phyloP scores from a whole-genome alignment of 2,113 vertebrate genomes.

The Perca fluviatilis region DNA sequence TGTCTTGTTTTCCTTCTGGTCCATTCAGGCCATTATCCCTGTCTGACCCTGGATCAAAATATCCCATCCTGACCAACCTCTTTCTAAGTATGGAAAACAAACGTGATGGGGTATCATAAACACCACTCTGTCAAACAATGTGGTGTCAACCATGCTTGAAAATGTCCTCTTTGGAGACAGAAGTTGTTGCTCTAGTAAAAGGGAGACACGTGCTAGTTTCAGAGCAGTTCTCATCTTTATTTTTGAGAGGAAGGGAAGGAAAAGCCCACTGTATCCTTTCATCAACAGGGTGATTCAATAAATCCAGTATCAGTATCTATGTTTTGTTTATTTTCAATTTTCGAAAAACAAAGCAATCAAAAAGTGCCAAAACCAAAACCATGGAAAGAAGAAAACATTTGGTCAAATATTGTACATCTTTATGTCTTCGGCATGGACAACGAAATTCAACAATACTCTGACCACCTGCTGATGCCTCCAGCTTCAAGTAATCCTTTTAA shows the following conservation, averaged over 20 bases:
- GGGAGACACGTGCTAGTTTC: constrained; percentile 8
- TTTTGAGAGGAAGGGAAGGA: not conserved
- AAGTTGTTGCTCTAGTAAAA: constrained; percentile 30
- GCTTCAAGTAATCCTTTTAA: constrained; percentile 19
- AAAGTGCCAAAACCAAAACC: not conserved
- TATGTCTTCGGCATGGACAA: not conserved
- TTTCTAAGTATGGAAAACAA: constrained; percentile 70
- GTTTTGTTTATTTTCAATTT: not conserved
- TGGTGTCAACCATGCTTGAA: constrained; percentile 19
- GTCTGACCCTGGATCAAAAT: constrained; percentile 70
- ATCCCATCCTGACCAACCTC: constrained; percentile 57
- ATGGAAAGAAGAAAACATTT: not conserved
- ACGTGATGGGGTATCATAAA: constrained; percentile 61
- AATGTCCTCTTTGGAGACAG: constrained; percentile 34
- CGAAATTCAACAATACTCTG: constrained; percentile 6
- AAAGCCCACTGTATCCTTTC: not conserved
- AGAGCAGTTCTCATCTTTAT: constrained; percentile 4
- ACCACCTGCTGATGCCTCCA: constrained; percentile 26
- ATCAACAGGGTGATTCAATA: not conserved
- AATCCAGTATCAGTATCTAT: not conserved
- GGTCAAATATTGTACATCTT: not conserved
- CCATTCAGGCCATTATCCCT: constrained; percentile 50
- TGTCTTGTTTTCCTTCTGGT: constrained; percentile 64
- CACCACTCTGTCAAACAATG: constrained; percentile 54
- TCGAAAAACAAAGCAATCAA: not conserved